Percentiles rank a stretch among this genome's conserved stretches.
Evolutionary conservation across 1,140 invertebrate genomes (phyloP).

Genomic region (Drosophila ficusphila): DNA sequence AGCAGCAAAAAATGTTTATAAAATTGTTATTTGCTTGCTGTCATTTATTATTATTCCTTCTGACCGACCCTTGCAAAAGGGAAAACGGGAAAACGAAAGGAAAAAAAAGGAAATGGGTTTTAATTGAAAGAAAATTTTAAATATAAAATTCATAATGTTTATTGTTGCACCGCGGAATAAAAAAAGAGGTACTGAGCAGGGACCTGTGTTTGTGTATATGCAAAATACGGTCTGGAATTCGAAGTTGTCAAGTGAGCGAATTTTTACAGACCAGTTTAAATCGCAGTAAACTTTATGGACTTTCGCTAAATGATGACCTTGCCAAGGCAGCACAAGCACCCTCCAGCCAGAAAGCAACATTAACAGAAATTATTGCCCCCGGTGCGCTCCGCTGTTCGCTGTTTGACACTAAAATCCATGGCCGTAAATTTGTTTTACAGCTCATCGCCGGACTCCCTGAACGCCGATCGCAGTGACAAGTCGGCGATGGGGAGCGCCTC

Average conservation of each 20-base stretch:
- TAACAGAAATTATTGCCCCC: constrained; percentile 43
- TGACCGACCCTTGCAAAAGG: constrained; percentile 5
- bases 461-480: constrained; percentile 90
- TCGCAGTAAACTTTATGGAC: constrained; percentile 43
- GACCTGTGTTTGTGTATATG: constrained; percentile 4
- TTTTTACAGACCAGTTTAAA: constrained; percentile 25
- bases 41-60: constrained; percentile 38
- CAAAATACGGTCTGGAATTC: not conserved
- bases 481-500: constrained; percentile 87
- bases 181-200: not conserved
- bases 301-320: constrained; percentile 31
- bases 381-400: constrained; percentile 10
- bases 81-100: not conserved
- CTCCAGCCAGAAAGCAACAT: constrained; percentile 1
- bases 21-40: constrained; percentile 46
- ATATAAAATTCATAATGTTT: constrained; percentile 77
- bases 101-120: constrained; percentile 39
- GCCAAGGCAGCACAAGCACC: constrained; percentile 19
- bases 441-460: constrained; percentile 94
- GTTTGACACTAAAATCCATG: constrained; percentile 62
- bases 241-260: not conserved
- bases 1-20: constrained; percentile 18
- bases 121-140: constrained; percentile 67
- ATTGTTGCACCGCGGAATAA: constrained; percentile 1
- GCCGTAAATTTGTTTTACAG: constrained; percentile 85